Conservation (phyloP, 2,888 invertebrate genomes). For the Dolomedes plantarius region DNA sequence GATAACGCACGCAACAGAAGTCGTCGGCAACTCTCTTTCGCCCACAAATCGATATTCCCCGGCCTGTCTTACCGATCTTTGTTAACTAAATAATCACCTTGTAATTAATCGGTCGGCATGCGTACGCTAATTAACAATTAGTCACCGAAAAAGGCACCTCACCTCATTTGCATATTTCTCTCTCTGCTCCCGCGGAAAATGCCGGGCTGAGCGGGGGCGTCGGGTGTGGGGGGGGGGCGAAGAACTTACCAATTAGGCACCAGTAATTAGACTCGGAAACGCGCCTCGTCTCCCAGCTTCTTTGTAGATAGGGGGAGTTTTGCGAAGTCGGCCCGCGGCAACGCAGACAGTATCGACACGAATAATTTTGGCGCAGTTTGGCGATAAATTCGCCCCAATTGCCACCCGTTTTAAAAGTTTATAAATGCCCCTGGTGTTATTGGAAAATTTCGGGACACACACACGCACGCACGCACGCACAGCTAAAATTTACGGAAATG, state of each 20-base stretch:
- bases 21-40: slow-evolving; percentile 28
- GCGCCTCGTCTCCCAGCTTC: slow-evolving; percentile 29
- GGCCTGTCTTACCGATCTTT: slow-evolving; percentile 59
- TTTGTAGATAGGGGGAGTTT: slow-evolving; percentile 27
- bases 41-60: slow-evolving; percentile 54
- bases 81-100: slow-evolving; percentile 72
- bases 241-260: slow-evolving; percentile 64
- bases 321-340: slow-evolving; percentile 7
- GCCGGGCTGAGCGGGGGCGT: not conserved
- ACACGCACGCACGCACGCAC: too few species aligned
- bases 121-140: slow-evolving; percentile 72
- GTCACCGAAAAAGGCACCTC: slow-evolving; percentile 65
- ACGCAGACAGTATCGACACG: slow-evolving; percentile 63
- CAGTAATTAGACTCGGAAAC: slow-evolving; percentile 58
- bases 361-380: slow-evolving; percentile 70
- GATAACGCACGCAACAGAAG: slow-evolving; percentile 67
- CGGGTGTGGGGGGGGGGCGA: slow-evolving; percentile 18
- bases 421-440: slow-evolving; percentile 68
- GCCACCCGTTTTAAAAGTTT: slow-evolving; percentile 65
- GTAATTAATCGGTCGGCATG: slow-evolving; percentile 71
- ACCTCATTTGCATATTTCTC: slow-evolving; percentile 65
- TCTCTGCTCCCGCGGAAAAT: not conserved
- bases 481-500: too few species aligned
- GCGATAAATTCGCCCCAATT: slow-evolving; percentile 65
- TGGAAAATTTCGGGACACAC: slow-evolving; percentile 43